Conservation (phyloP, 1,140 invertebrate species). For the Halesus radiatus region DNA sequence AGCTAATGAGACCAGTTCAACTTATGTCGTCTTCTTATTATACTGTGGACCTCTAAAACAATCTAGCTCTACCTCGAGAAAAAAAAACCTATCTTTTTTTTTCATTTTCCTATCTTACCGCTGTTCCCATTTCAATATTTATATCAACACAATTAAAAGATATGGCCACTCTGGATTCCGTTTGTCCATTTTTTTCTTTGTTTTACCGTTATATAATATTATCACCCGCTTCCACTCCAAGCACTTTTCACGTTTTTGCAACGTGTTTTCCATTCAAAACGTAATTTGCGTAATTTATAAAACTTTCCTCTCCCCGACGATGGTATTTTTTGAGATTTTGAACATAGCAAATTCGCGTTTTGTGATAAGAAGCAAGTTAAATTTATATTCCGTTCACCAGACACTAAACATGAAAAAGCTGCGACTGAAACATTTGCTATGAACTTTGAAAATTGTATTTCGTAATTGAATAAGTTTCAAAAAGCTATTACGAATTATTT, state of each 20-base stretch:
- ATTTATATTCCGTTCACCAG: neutral
- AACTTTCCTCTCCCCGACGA: conserved; percentile 8
- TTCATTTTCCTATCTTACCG: neutral
- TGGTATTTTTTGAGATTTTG: conserved; percentile 16
- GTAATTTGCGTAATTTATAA: conserved; percentile 30
- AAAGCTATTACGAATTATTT: no score
- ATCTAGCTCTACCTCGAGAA: no score
- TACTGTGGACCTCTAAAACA: no score
- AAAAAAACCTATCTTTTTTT: no score
- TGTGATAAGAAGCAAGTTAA: neutral
- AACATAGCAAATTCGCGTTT: neutral
- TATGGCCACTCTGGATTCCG: conserved; percentile 7
- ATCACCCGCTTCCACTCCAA: neutral
- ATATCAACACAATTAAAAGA: conserved; percentile 46
- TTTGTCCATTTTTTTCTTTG: neutral
- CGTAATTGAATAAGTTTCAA: no score
- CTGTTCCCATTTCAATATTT: conserved; percentile 40
- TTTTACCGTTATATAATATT: conserved; percentile 4
- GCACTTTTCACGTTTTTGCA: conserved; percentile 33
- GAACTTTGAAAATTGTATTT: no score
- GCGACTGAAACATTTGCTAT: no score
- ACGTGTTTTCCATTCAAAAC: conserved; percentile 28
- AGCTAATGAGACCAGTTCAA: no score
- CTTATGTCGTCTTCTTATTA: no score
- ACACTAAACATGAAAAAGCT: no score